A percentile compares a stretch with the other conserved stretches of the same genome.
Evolutionary conservation across 2,888 invertebrate species (phyloP).

Genomic region (Copidosoma aretas): DNA sequence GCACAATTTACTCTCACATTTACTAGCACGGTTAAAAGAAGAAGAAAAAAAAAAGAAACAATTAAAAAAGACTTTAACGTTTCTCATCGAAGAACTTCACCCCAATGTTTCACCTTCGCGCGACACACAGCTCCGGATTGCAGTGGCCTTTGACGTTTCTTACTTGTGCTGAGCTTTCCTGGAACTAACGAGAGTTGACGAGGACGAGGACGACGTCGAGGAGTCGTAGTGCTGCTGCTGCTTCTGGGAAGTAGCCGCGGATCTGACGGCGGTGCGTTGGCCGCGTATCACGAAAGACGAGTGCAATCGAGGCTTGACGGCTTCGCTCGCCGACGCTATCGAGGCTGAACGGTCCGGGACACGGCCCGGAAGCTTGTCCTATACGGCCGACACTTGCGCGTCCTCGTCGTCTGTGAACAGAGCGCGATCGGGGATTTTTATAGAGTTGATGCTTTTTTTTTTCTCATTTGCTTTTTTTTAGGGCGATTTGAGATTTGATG

Average conservation of each 20-base stretch:
- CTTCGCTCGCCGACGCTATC: background rate
- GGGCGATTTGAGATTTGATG: too few species aligned
- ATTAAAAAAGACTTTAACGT: background rate
- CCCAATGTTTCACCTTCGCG: too few species aligned
- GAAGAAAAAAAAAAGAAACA: background rate
- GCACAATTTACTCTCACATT: background rate
- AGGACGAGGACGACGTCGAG: slow-evolving; percentile 1
- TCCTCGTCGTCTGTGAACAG: slow-evolving; percentile 70
- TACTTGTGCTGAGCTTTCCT: background rate
- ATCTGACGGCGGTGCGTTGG: slow-evolving; percentile 13
- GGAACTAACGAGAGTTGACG: background rate
- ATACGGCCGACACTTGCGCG: slow-evolving; percentile 72
- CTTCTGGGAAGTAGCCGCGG: background rate
- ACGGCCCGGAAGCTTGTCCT: slow-evolving; percentile 43
- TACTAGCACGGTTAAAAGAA: background rate
- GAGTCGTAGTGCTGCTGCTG: background rate
- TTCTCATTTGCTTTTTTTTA: too few species aligned
- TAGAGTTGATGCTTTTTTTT: slow-evolving; percentile 5
- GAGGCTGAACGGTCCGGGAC: slow-evolving; percentile 25
- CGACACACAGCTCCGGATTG: background rate
- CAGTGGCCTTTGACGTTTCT: slow-evolving; percentile 15
- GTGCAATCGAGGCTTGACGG: slow-evolving; percentile 31
- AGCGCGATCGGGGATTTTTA: slow-evolving; percentile 36
- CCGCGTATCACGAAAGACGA: slow-evolving; percentile 40
- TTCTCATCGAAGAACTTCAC: too few species aligned